Evolutionary conservation across 2,888 invertebrate species (phyloP), one percentile per base, ranked within the genome.

Genomic region (Lasioglossum oenotherae): DNA sequence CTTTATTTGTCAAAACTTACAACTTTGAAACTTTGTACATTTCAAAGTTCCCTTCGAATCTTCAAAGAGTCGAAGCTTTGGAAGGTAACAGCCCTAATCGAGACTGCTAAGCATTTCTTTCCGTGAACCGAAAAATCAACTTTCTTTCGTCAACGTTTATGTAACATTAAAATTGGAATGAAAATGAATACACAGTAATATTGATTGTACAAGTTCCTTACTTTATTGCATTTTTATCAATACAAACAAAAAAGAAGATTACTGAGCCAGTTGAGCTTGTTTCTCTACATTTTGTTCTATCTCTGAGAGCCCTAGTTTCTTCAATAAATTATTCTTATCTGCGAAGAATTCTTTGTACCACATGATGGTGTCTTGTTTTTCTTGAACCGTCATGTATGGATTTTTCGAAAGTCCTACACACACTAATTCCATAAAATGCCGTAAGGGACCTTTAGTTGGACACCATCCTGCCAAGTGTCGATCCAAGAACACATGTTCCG

Each of bases 391-490:
- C 92, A 99, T 96, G 95, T 98, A 98, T 0, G 98, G 97, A 96
- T 99, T 99, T 95, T 99, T 99, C 0, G 99, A 98, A 0, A 99
- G 96, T 8, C 99, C 99, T 0, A 98, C 97, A 91, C 98, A 98
- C 0, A 99, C 99, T 10, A 99, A 96, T 93, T 99, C 99, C 99
- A 99, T 99, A 94, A 99, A 99, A 95, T 99, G 98, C 12, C 99
- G 96, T 88, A 99, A 96, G 0, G 99, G 99, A 0, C 99, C 99
- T 90, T 96, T 97, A 73, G 96, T 96, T 0, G 99, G 99, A 94
- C 99, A 99, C 98, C 98, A 98, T 0, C 96, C 97, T 92, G 98
- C 97, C 27, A 99, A 96, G 93, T 98, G 97, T 27, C 97, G 96
- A 86, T 99, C 99, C 19, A 99, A 96, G 95, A 99, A 99, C 44